Base-by-base conservation (phyloP, 92 coral and sea anemone genomes). In the Epizoanthus scotinus region DNA sequence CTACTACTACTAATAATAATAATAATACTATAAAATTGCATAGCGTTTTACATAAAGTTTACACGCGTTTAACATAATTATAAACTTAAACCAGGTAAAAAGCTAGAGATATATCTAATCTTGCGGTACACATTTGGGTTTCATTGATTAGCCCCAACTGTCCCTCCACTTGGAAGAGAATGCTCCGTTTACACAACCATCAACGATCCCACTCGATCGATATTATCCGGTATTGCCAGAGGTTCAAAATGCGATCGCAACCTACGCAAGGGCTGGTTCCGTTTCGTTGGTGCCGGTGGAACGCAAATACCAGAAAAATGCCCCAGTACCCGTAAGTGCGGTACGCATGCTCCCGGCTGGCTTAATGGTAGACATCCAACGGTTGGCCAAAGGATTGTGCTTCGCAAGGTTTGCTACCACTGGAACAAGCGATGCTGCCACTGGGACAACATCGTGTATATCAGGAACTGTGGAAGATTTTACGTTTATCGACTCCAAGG, bases 391-490 rank as follows among this genome's bases (percentile, higher is more conserved):
- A 63, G 78, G 21, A 54, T 18, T 6, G 78, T 71, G 44, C 17
- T 25, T 3, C 62, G 78, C 24, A 52, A 17, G 36, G 25, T 26
- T 9, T 71, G 78, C 8, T 71, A 52, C 31, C 62, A 71, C 27
- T 25, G 47, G 63, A 49, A 24, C 36, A 14, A 18, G 8, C 14
- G 19, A 0, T 71, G 78, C 62, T 71, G 78, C 36, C 49, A 18
- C 13, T 71, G 49, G 62, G 57, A n/a, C 20, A 53, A 71, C 47
- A 54, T 15, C 12, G 63, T 53, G 2, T 25, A 25, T 28, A 49
- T 71, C 22, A 10, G 78, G 4, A 71, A 71, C 78, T 71, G 78
- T 53, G 78, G 78, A 4, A 53, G 7, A 4, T 71, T 27, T 71
- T 71, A 15, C 60, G 78, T 71, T 12, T 71, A 71, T 40, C 31